These are phyloP conservation scores for Venturia canescens DNA, from an alignment of 1,140 invertebrate genomes.

Conservation along the genomic window DNA sequence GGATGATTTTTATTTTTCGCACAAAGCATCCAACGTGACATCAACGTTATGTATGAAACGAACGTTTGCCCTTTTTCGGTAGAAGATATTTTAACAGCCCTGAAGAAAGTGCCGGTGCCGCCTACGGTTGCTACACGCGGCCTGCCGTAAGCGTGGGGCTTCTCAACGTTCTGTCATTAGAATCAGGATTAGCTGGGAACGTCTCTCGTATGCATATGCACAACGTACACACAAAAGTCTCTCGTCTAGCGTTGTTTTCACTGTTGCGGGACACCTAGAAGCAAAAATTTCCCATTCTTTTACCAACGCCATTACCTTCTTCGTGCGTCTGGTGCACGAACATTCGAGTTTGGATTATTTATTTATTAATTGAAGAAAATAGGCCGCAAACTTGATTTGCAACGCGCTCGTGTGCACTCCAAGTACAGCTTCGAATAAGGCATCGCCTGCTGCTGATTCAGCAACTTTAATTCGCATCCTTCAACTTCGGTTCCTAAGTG, in stretches of 20 bases:
- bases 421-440: too few species aligned
- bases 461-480: too few species aligned
- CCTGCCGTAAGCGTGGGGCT: constrained; percentile 63
- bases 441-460: too few species aligned
- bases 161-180: constrained; percentile 68
- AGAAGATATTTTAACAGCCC: constrained; percentile 40
- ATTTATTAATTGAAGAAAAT: too few species aligned
- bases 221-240: neutral
- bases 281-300: neutral
- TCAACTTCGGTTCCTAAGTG: too few species aligned
- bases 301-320: too few species aligned
- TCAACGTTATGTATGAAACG: neutral
- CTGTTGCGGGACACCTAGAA: neutral
- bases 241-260: neutral
- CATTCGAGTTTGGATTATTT: too few species aligned
- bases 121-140: constrained; percentile 54
- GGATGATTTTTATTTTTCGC: too few species aligned
- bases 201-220: constrained; percentile 76
- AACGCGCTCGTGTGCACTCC: too few species aligned
- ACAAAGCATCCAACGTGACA: too few species aligned
- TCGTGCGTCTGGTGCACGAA: too few species aligned
- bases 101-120: constrained; percentile 39
- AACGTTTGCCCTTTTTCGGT: neutral
- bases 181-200: constrained; percentile 66
- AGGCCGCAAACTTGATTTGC: too few species aligned